Conservation (phyloP, 2,888 invertebrate genomes). For the Lissonota sp. region DNA sequence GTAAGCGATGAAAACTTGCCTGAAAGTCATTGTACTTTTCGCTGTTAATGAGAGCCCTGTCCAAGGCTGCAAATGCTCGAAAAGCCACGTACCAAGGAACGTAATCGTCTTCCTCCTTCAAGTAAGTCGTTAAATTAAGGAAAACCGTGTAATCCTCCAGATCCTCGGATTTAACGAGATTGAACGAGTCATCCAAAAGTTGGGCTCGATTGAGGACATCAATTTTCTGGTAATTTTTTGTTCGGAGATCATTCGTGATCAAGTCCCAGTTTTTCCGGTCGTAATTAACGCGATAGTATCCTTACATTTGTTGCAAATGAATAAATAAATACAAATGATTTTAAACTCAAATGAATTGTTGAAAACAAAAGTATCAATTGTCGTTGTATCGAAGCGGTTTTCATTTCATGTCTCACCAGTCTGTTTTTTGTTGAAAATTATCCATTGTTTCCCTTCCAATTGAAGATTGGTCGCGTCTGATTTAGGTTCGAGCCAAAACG, state of each 20-base stretch:
- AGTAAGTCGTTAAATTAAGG: slow-evolving; percentile 84
- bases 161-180: slow-evolving; percentile 83
- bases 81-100: background rate
- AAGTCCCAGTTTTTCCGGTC: slow-evolving; percentile 80
- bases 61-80: background rate
- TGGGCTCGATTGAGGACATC: slow-evolving; percentile 84
- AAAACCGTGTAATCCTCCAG: slow-evolving; percentile 81
- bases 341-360: background rate
- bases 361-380: too few species aligned
- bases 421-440: slow-evolving; percentile 87
- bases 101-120: slow-evolving; percentile 86
- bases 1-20: too few species aligned
- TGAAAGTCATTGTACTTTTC: too few species aligned
- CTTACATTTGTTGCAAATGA: slow-evolving; percentile 65
- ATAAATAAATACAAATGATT: background rate
- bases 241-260: slow-evolving; percentile 70
- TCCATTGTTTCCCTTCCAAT: slow-evolving; percentile 84
- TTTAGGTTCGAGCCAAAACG: slow-evolving; percentile 84
- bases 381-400: background rate
- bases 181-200: slow-evolving; percentile 85
- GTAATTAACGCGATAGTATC: slow-evolving; percentile 82
- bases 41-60: too few species aligned
- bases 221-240: slow-evolving; percentile 76
- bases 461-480: slow-evolving; percentile 76
- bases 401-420: slow-evolving; percentile 83